Base-by-base conservation (phyloP, 1,140 invertebrate genomes). In the Cotesia typhae region DNA sequence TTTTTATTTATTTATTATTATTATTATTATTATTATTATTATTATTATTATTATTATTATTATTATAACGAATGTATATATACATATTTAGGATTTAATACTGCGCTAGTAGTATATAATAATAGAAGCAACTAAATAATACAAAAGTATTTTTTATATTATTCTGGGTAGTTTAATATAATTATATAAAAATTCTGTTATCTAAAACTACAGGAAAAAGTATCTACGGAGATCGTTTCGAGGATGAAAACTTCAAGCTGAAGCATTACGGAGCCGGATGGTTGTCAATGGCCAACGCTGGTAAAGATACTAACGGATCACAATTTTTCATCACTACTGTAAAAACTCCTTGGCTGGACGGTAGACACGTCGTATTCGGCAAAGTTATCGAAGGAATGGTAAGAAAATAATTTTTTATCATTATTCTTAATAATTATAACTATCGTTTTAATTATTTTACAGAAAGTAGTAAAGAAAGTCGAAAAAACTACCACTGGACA, bases 321-420 rank as follows among this genome's bases (percentile, higher is more conserved):
- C 98, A 99, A 82, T 99, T 99, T 88, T 99, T 99, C 82, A 97
- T 99, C 81, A 98, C 96, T 14, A 93, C 92, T 2, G 94, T 94
- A 75, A 90, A 93, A 80, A 99, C 98, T 10, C 88, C 94, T 35
- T 99, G 98, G 98, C 89, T 99, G 41, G 96, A 99, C 89, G 95
- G 95, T 14, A 91, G 94, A 84, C 98, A 99, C 83, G 96, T 98
- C 76, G 98, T 99, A 14, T 99, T 99, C 86, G 98, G 98, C 71
- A 98, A 98, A 90, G 84, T 98, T 61, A 76, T 97, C 35, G 92
- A 92, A 78, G 96, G 96, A 87, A 97, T 98, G 94, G 94, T 94
- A 89, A 86, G 88, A 81, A 57, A 68, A n/a, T 67, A 73, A 70
- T 52, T 28, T 53, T 38, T 55, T 63, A 37, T 37, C 28, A 37